Evolutionary conservation across 2,888 invertebrate genomes (phyloP).

Genomic region (Melanostoma mellinum): DNA sequence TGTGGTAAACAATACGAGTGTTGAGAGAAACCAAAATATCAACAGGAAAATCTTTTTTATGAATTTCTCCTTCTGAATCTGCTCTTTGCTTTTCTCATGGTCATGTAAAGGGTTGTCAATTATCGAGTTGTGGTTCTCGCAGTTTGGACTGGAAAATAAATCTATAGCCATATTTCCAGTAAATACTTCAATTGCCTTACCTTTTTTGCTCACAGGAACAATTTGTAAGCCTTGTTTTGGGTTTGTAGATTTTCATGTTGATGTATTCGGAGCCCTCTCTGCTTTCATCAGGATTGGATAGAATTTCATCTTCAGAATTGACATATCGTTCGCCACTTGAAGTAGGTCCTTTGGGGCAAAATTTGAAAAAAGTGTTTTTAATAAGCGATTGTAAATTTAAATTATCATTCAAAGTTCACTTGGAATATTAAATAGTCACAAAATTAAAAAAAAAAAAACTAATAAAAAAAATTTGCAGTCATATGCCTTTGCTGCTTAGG

Average conservation of each 20-base stretch:
- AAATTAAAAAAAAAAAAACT: too few species aligned
- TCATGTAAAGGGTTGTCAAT: slow-evolving; percentile 74
- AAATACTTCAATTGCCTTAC: slow-evolving; percentile 32
- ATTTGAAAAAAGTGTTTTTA: too few species aligned
- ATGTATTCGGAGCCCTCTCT: slow-evolving; percentile 77
- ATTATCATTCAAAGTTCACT: too few species aligned
- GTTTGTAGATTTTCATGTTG: slow-evolving; percentile 74
- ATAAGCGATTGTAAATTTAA: too few species aligned
- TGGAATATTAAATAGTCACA: too few species aligned
- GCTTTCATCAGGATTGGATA: slow-evolving; percentile 74
- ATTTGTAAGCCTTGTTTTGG: slow-evolving; percentile 33
- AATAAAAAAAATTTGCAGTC: too few species aligned
- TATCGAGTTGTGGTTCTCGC: slow-evolving; percentile 77
- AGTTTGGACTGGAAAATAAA: slow-evolving; percentile 75
- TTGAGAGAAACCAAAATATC: slow-evolving; percentile 79
- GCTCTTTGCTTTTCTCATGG: slow-evolving; percentile 75
- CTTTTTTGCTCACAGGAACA: slow-evolving; percentile 56
- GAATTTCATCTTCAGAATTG: slow-evolving; percentile 72
- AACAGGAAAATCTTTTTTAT: slow-evolving; percentile 77
- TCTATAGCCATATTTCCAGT: background rate
- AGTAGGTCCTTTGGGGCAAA: slow-evolving; percentile 74
- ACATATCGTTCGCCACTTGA: slow-evolving; percentile 74
- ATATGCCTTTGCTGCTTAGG: too few species aligned
- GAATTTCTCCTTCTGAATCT: slow-evolving; percentile 75
- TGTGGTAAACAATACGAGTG: slow-evolving; percentile 77